These are phyloP conservation scores for Hemibagrus wyckioides DNA, from an alignment of 2,113 vertebrate genomes.

Conservation along the genomic window DNA sequence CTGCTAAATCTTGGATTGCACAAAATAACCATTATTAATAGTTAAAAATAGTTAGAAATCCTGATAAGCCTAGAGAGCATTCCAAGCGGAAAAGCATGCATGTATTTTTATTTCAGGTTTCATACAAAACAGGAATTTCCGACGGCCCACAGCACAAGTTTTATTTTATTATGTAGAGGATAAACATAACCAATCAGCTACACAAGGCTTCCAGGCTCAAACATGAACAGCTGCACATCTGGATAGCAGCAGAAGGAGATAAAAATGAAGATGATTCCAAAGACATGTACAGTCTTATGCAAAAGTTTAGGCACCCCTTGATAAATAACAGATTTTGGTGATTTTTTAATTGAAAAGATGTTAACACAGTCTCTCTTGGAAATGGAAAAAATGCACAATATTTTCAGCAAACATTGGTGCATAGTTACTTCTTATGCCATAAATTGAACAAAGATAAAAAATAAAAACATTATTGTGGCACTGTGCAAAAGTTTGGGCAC, in stretches of 20 bases:
- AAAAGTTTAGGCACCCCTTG: no score
- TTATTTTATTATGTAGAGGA: neutral
- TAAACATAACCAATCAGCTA: neutral
- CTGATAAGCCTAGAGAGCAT: no score
- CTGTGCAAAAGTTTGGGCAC: no score
- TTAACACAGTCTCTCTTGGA: no score
- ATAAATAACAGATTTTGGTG: no score
- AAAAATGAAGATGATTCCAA: neutral
- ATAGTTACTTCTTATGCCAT: no score
- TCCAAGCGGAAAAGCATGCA: neutral
- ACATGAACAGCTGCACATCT: constrained; percentile 13
- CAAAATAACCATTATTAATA: neutral
- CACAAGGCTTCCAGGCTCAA: neutral
- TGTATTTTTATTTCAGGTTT: neutral
- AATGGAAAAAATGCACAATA: no score
- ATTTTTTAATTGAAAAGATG: no score
- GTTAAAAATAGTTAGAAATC: no score
- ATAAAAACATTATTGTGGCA: no score
- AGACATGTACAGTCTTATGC: neutral
- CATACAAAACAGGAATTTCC: neutral
- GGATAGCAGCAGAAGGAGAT: neutral
- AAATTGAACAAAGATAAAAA: no score
- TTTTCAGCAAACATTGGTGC: no score
- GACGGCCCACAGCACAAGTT: neutral
- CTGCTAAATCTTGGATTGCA: neutral